These are phyloP conservation scores for Limosa lapponica DNA, from an alignment of 2,797 vertebrate species.

Conservation along the genomic window DNA sequence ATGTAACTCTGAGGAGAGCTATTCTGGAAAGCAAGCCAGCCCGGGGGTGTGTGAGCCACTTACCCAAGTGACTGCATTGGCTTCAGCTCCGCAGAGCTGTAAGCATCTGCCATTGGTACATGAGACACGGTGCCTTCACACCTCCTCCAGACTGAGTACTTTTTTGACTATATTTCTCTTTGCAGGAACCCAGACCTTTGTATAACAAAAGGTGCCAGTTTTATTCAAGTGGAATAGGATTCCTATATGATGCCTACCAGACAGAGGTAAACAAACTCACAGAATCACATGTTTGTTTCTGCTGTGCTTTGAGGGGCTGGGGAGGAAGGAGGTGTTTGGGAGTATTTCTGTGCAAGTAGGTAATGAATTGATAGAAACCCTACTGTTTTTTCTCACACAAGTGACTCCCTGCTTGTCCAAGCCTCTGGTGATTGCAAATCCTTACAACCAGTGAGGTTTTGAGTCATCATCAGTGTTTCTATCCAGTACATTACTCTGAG, in stretches of 20 bases:
- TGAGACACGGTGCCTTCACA: not conserved
- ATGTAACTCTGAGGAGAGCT: not conserved
- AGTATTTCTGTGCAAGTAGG: not conserved
- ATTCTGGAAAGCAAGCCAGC: not conserved
- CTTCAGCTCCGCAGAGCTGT: not conserved
- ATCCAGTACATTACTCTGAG: not conserved
- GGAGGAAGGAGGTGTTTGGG: not conserved
- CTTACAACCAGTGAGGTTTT: not conserved
- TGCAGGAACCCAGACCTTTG: constrained; percentile 88
- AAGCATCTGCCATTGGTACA: not conserved
- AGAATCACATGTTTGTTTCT: not conserved
- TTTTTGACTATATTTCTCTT: not conserved
- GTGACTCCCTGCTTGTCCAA: not conserved
- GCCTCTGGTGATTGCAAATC: not conserved
- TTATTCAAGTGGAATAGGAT: constrained; percentile 85
- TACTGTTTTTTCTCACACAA: not conserved
- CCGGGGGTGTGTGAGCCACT: accelerated
- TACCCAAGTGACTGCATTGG: not conserved
- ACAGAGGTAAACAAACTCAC: constrained; percentile 82
- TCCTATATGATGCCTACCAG: constrained; percentile 87
- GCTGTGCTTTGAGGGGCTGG: not conserved
- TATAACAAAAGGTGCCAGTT: constrained; percentile 87
- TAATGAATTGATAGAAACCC: not conserved
- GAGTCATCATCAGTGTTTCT: not conserved
- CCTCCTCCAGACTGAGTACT: not conserved